Percentiles rank a stretch among this genome's conserved stretches.
Evolutionary conservation across 1,140 invertebrate species (phyloP).

Genomic region (Habropoda laboriosa): DNA sequence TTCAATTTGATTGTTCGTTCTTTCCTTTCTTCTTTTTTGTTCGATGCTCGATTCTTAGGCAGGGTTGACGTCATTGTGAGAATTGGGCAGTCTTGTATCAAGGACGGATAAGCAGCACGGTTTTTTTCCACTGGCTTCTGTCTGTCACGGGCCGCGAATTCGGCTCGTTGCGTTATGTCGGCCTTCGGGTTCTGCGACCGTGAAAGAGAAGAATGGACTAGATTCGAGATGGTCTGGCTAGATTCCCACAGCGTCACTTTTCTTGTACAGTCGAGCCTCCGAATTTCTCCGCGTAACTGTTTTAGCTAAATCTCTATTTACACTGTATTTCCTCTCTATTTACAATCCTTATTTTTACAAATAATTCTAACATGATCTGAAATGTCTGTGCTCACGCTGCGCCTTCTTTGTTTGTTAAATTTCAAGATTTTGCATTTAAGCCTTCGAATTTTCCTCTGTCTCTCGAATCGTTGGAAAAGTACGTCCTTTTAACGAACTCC

Average conservation of each 20-base stretch:
- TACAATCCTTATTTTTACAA: too few species aligned
- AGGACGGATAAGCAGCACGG: slow-evolving; percentile 27
- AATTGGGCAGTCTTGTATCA: slow-evolving; percentile 24
- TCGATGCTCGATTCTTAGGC: not conserved
- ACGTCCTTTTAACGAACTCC: too few species aligned
- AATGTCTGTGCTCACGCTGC: too few species aligned
- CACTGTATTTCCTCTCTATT: too few species aligned
- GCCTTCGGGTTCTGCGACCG: not conserved
- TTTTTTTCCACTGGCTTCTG: slow-evolving; percentile 32
- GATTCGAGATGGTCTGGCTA: not conserved
- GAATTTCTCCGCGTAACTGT: too few species aligned
- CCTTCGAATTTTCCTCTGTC: too few species aligned
- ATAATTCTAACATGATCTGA: too few species aligned
- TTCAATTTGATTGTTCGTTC: not conserved
- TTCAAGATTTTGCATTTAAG: too few species aligned
- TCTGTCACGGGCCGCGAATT: not conserved
- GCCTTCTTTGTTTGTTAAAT: too few species aligned
- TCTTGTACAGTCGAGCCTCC: not conserved
- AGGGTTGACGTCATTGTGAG: slow-evolving; percentile 24
- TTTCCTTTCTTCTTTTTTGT: not conserved
- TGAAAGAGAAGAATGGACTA: not conserved
- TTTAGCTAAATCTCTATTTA: too few species aligned
- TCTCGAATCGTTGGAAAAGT: too few species aligned
- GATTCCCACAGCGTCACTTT: not conserved
- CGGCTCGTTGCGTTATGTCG: not conserved